These are phyloP conservation scores for Schlechtendalia chinensis DNA, from an alignment of 1,140 invertebrate species.

Conservation along the genomic window DNA sequence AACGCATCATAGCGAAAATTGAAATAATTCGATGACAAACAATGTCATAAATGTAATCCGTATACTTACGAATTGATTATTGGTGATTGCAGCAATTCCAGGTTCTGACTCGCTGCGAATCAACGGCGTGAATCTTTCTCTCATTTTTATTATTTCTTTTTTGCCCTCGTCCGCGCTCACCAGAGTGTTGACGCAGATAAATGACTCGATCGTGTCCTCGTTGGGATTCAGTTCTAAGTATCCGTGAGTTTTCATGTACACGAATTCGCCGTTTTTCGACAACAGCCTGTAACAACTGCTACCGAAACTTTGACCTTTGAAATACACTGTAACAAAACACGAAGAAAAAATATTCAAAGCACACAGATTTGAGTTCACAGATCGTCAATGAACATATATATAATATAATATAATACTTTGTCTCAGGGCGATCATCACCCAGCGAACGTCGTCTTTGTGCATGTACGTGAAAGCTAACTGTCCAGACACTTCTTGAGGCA, in stretches of 20 bases:
- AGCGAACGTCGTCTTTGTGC: constrained; percentile 79
- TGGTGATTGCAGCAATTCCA: constrained; percentile 41
- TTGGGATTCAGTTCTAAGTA: constrained; percentile 72
- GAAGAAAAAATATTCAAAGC: not conserved
- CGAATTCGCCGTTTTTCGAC: constrained; percentile 73
- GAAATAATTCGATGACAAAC: no score
- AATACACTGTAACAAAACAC: constrained; percentile 19
- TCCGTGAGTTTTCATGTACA: constrained; percentile 76
- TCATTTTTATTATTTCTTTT: constrained; percentile 50
- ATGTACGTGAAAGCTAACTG: constrained; percentile 81
- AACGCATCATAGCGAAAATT: not conserved
- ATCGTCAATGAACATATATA: not conserved
- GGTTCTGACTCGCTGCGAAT: constrained; percentile 43
- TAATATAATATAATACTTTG: constrained; percentile 65
- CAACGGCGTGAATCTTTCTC: constrained; percentile 39
- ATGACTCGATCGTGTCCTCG: constrained; percentile 72
- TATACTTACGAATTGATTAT: constrained; percentile 36
- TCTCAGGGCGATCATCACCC: constrained; percentile 76
- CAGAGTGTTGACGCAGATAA: constrained; percentile 81
- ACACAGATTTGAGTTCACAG: no score
- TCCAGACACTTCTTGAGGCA: constrained; percentile 78
- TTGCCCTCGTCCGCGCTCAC: constrained; percentile 57
- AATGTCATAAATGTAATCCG: no score
- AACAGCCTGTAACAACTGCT: constrained; percentile 78
- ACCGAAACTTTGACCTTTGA: constrained; percentile 59